A percentile compares a stretch with the other conserved stretches of the same genome.
Evolutionary conservation across 2,888 invertebrate species (phyloP).

Genomic region (Cyrtodaria siliqua): DNA sequence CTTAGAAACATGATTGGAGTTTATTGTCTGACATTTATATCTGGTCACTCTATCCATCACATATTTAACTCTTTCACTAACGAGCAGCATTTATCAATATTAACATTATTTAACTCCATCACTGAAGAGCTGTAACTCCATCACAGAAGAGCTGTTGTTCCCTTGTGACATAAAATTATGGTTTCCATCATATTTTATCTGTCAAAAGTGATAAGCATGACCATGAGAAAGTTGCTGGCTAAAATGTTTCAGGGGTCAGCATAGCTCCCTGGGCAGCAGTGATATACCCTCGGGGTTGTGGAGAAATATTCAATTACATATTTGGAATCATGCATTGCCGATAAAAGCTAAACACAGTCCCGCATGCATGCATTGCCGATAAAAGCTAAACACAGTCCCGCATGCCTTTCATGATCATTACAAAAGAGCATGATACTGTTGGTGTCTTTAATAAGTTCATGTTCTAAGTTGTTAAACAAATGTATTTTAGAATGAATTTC

Average conservation of each 20-base stretch:
- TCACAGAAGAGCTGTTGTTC: constrained; percentile 31
- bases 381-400: too few species aligned
- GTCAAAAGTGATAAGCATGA: constrained; percentile 11
- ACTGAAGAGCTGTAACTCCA: constrained; percentile 32
- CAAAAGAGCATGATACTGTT: too few species aligned
- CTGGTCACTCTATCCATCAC: too few species aligned
- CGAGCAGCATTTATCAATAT: constrained; percentile 30
- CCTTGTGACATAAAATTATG: constrained; percentile 39
- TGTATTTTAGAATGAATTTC: too few species aligned
- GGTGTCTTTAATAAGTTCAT: too few species aligned
- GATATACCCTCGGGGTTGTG: constrained; percentile 15
- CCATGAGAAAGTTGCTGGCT: neutral
- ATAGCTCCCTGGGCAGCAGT: constrained; percentile 20
- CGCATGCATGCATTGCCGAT: too few species aligned
- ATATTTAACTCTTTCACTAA: too few species aligned
- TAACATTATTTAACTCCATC: constrained; percentile 35
- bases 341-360: too few species aligned
- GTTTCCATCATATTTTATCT: constrained; percentile 44
- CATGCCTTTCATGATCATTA: too few species aligned
- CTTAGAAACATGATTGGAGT: too few species aligned
- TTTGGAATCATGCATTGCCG: neutral
- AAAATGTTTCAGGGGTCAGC: constrained; percentile 17
- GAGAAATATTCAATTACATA: constrained; percentile 21
- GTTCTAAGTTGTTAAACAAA: too few species aligned
- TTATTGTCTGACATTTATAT: too few species aligned